Evolutionary conservation across 2,797 vertebrate genomes (phyloP), one percentile per base, ranked within the genome.

Genomic region (Eutrigla gurnardus): DNA sequence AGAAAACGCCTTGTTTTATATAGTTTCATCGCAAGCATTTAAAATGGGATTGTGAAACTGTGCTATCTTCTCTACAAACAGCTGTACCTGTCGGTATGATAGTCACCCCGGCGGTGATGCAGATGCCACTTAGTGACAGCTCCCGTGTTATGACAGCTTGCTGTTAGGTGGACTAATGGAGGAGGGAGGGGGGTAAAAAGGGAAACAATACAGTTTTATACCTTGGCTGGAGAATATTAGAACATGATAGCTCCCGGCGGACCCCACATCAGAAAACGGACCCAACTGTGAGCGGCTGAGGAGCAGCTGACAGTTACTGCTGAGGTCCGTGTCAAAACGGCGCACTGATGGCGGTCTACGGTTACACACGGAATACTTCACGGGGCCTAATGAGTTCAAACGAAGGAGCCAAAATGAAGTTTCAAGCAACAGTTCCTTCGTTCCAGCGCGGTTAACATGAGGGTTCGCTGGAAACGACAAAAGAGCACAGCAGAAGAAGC

Each of bases 231-330:
- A 70, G 84, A 82, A 71, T 14, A 61, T 32, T 58, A 67, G 25
- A 25, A 73, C 64, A 57, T 43, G 76, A 84, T 70, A 55, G 49
- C 53, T 87, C 81, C 80, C 78, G 17, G 49, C 7, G 58, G 75
- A 85, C 40, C 32, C 62, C 43, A 15, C 76, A 77, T 84, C 86
- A 82, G 70, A 83, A 75, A 84, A 59, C 13, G 5, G 59, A 74
- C 52, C 65, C 55, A 32, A 17, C 76, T n/a, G 39, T 3, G 50
- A 71, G 71, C 47, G n/a, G 62, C 12, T 32, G 65, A 78, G 33
- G 53, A 73, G 60, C 68, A 70, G 79, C 67, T 75, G 80, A 86
- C 72, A 69, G 37, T 57, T 47, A 83, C 55, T 66, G 70, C 68
- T 82, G 78, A 68, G 35, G 70, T 65, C 52, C 8, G 4, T 43